Evolutionary conservation across 2,113 vertebrate species (phyloP).

Genomic region (Clarias gariepinus): DNA sequence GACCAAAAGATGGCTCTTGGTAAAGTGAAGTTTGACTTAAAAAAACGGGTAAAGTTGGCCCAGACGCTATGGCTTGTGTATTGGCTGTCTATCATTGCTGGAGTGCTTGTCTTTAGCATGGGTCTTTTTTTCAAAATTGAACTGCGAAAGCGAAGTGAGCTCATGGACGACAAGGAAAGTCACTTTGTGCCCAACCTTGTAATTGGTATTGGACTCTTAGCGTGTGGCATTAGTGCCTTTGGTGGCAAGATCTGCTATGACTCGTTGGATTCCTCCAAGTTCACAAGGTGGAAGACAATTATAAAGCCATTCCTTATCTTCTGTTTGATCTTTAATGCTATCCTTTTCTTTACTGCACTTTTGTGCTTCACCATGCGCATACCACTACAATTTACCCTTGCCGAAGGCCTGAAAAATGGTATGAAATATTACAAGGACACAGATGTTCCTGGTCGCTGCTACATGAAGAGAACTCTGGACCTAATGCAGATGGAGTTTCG

Average conservation of each 20-base stretch:
- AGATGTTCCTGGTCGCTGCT: slow-evolving; percentile 92
- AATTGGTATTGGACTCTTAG: slow-evolving; percentile 83
- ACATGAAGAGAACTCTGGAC: slow-evolving; percentile 98
- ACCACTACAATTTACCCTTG: slow-evolving; percentile 86
- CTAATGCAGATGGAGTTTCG: slow-evolving; percentile 96
- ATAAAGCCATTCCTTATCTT: slow-evolving; percentile 82
- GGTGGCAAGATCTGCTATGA: slow-evolving; percentile 97
- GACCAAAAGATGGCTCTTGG: slow-evolving; percentile 83
- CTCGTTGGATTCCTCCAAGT: slow-evolving; percentile 89
- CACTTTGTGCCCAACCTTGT: slow-evolving; percentile 95
- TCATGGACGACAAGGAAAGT: slow-evolving; percentile 96
- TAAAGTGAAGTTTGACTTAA: slow-evolving; percentile 89
- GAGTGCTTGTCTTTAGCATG: slow-evolving; percentile 87
- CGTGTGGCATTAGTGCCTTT: slow-evolving; percentile 83
- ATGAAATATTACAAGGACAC: slow-evolving; percentile 97
- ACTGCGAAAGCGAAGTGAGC: slow-evolving; percentile 91
- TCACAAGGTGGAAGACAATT: slow-evolving; percentile 85
- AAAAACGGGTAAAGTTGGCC: slow-evolving; percentile 92
- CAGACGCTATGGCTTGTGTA: slow-evolving; percentile 97
- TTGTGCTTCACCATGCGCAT: slow-evolving; percentile 87
- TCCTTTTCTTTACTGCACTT: slow-evolving; percentile 77
- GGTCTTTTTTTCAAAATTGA: slow-evolving; percentile 96
- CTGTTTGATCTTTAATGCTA: slow-evolving; percentile 80
- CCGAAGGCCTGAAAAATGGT: slow-evolving; percentile 84
- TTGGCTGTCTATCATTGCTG: slow-evolving; percentile 91